These are phyloP conservation scores for Callocephalon fimbriatum DNA, from an alignment of 2,113 vertebrate species.

Conservation along the genomic window DNA sequence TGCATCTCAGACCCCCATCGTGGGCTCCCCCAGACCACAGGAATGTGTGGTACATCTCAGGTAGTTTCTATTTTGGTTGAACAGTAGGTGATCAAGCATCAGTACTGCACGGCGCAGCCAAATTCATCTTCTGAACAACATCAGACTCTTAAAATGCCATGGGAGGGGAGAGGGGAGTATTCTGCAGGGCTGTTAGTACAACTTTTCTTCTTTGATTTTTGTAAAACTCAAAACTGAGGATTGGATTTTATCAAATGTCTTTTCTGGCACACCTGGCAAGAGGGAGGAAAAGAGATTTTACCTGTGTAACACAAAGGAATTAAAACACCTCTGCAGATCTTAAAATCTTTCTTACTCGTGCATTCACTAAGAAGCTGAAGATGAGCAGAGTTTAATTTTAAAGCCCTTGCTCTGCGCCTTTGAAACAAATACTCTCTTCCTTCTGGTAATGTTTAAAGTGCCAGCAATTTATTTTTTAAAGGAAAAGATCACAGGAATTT, in stretches of 20 bases:
- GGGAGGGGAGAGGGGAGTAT: not conserved
- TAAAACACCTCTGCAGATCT: slow-evolving; percentile 25
- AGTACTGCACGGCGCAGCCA: not conserved
- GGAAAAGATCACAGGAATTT: slow-evolving; percentile 36
- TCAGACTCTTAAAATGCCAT: not conserved
- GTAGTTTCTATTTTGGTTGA: not conserved
- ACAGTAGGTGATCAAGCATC: not conserved
- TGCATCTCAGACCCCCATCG: accelerated
- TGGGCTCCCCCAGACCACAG: not conserved
- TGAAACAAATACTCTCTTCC: slow-evolving; percentile 30
- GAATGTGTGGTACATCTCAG: not conserved
- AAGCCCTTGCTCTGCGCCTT: slow-evolving; percentile 29
- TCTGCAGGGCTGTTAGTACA: not conserved
- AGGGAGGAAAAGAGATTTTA: not conserved
- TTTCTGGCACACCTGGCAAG: slow-evolving; percentile 5
- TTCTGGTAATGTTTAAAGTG: slow-evolving; percentile 55
- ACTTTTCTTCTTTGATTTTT: not conserved
- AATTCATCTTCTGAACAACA: not conserved
- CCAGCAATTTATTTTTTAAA: slow-evolving; percentile 42
- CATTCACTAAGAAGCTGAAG: not conserved
- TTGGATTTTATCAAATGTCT: not conserved
- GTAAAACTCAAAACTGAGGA: not conserved
- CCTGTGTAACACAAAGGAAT: not conserved
- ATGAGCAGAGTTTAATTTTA: slow-evolving; percentile 37
- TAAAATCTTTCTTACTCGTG: slow-evolving; percentile 26